Conservation (phyloP, 2,888 invertebrate species). For the Apamea sordens region DNA sequence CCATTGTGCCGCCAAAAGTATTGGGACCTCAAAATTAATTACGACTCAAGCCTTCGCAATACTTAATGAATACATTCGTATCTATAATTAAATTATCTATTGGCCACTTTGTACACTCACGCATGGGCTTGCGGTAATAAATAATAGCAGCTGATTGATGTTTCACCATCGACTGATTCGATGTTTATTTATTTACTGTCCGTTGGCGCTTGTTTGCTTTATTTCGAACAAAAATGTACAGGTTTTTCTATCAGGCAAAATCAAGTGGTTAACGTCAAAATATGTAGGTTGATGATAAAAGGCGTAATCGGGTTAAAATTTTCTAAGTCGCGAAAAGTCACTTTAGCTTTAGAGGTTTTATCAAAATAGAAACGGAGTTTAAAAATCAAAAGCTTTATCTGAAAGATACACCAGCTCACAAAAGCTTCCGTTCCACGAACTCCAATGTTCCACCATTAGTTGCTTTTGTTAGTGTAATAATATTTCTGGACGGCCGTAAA, state of each 20-base stretch:
- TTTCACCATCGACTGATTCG: conserved; percentile 67
- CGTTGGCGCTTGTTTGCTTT: conserved; percentile 55
- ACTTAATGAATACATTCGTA: conserved; percentile 74
- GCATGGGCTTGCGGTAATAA: conserved; percentile 70
- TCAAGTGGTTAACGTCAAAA: conserved; percentile 6
- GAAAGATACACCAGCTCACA: neutral
- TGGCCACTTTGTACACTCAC: conserved; percentile 77
- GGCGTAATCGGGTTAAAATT: neutral
- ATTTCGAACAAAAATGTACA: conserved; percentile 43
- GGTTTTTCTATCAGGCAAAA: conserved; percentile 21
- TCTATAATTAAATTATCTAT: conserved; percentile 76
- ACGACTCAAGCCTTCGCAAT: conserved; percentile 60
- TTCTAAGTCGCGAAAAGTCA: conserved; percentile 5
- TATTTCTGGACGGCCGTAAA: conserved; percentile 56
- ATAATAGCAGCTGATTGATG: conserved; percentile 71
- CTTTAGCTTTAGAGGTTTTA: neutral
- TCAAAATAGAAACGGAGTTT: neutral
- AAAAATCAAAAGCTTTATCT: neutral
- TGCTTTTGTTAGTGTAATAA: conserved; percentile 48
- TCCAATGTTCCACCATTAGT: conserved; percentile 18
- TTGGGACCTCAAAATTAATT: conserved; percentile 61
- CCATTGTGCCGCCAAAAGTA: conserved; percentile 43
- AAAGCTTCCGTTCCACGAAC: conserved; percentile 36
- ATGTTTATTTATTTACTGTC: conserved; percentile 65
- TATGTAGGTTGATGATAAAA: neutral